Percentiles rank a stretch among this genome's conserved stretches.
These are phyloP conservation scores for Bubo blakistoni DNA, from an alignment of 2,113 vertebrate genomes.

Conservation along the genomic window DNA sequence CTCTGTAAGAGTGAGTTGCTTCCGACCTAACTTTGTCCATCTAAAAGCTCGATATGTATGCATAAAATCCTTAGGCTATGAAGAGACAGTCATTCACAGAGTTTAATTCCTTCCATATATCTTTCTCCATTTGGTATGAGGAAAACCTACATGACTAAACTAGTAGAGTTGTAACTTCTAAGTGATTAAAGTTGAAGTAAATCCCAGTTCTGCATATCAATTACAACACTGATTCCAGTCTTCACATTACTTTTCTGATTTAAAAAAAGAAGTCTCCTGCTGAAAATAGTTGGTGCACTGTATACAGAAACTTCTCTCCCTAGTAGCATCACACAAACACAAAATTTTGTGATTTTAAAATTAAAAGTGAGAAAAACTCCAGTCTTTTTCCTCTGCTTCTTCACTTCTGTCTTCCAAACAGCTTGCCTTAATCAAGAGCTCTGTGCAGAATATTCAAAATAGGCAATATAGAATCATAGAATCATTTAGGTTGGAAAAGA, in stretches of 20 bases:
- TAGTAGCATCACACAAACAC: not conserved
- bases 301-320: not conserved
- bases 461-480: not conserved
- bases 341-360: not conserved
- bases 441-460: not conserved
- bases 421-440: not conserved
- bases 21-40: not conserved
- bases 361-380: not conserved
- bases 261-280: not conserved
- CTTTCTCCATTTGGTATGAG: not conserved
- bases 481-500: not conserved
- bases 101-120: not conserved
- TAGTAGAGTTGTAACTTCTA: not conserved
- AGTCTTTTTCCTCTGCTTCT: not conserved
- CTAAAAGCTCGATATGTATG: not conserved
- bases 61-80: not conserved
- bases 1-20: not conserved
- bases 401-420: not conserved
- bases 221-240: not conserved
- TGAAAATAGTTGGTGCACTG: not conserved
- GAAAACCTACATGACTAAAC: not conserved
- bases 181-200: not conserved
- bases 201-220: not conserved
- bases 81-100: not conserved
- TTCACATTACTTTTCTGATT: not conserved